Evolutionary conservation across 2,797 vertebrate genomes (phyloP).

Genomic region (Philypnodon macrostomus): DNA sequence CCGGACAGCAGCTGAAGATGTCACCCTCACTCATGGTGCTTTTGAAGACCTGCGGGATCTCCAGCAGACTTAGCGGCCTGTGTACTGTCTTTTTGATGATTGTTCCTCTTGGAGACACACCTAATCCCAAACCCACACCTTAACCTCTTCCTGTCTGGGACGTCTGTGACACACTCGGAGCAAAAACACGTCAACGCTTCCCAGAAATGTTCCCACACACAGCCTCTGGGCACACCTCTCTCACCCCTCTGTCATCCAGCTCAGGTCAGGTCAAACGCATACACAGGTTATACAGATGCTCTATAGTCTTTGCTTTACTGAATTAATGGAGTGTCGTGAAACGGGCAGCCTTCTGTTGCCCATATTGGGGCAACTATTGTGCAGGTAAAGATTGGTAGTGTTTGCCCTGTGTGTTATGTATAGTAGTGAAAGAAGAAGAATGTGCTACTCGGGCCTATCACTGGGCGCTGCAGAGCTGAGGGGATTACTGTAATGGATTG

Average conservation of each 20-base stretch:
- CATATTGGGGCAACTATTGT: constrained; percentile 47
- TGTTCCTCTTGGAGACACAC: constrained; percentile 72
- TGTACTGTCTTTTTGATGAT: constrained; percentile 73
- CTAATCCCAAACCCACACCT: constrained; percentile 74
- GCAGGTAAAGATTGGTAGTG: constrained; percentile 45
- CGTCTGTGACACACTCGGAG: constrained; percentile 61
- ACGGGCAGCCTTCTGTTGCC: constrained; percentile 45
- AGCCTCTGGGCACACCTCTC: constrained; percentile 41
- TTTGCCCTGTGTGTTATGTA: constrained; percentile 61
- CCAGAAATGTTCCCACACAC: constrained; percentile 60
- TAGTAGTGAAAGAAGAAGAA: constrained; percentile 57
- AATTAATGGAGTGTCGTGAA: constrained; percentile 55
- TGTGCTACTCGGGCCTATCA: constrained; percentile 57
- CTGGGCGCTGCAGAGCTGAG: constrained; percentile 51
- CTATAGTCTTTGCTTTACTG: constrained; percentile 32
- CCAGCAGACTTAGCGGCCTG: constrained; percentile 64
- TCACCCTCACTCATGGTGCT: constrained; percentile 40
- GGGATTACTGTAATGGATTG: constrained; percentile 81
- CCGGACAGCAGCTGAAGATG: constrained; percentile 57
- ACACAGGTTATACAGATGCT: constrained; percentile 14
- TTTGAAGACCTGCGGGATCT: constrained; percentile 67
- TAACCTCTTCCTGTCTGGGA: constrained; percentile 75
- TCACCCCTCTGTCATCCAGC: constrained; percentile 11
- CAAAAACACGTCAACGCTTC: constrained; percentile 64
- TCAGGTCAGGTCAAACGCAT: constrained; percentile 27